Base-by-base conservation (phyloP, 2,888 invertebrate species). In the Schizotus pectinicornis region DNA sequence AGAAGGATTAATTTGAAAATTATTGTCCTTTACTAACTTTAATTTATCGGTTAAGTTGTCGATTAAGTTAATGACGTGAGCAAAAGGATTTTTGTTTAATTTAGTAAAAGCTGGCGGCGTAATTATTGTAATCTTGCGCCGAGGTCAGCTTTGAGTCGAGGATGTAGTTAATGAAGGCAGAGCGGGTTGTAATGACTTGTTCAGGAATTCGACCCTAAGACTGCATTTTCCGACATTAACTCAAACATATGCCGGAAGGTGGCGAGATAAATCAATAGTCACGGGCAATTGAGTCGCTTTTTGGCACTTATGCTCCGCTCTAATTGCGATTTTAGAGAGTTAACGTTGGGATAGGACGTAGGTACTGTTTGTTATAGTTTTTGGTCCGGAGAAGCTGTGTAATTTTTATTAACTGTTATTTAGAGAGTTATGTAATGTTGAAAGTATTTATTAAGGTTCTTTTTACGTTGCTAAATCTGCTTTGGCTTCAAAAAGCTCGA, bases 151-250 rank as follows among this genome's bases (percentile, higher is more conserved):
- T 55, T 51, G 47, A 50, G 54, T 59, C 50, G 43, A 54, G 59
- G 50, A 59, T 55, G 51, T 59, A 50, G 55, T 51, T 55, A 54
- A 59, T 59, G 50, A 49, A 49, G 47, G 42, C 42, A 45, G n/a
- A 55, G 55, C 47, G 36, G 51, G 51, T 55, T 55, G 46, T 59
- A 59, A 59, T 55, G 59, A 51, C 41, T 51, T 59, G 59, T 55
- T 55, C 47, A 41, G 51, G 51, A 55, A 55, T 59, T 55, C 37
- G 54, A 35, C 35, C 49, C 48, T 36, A 59, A 55, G 51, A 51
- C 55, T 55, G 36, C 55, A 55, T 55, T 47, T 55, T 55, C 51
- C 7, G 34, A 43, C 43, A 49, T 49, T 56, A 49, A 32, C 33
- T 12, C 38, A 51, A 36, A 38, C 13, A 50, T 50, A 39, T 13